phyloP scores from a whole-genome alignment of 2,888 invertebrate species.

The Caenorhabditis wallacei region DNA sequence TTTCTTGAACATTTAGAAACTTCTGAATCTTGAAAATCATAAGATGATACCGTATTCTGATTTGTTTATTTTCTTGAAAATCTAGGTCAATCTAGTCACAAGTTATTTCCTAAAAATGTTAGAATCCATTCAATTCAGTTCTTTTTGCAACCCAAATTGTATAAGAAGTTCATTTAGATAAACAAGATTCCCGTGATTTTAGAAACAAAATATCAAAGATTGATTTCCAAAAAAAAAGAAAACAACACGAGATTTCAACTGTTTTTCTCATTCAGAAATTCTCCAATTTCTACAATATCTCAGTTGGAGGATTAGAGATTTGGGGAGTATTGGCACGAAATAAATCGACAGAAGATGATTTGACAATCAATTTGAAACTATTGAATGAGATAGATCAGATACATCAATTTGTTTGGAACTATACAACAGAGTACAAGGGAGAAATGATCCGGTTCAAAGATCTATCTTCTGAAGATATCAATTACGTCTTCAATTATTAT shows the following conservation, averaged over 20 bases:
- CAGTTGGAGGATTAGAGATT: conserved; percentile 78
- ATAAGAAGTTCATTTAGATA: conserved; percentile 8
- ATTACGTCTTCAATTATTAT: conserved; percentile 74
- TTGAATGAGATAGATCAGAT: conserved; percentile 77
- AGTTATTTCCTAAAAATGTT: conserved; percentile 5
- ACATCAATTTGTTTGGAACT: conserved; percentile 72
- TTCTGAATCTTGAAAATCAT: too few species aligned
- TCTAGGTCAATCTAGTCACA: conserved; percentile 29
- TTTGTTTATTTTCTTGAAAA: background rate
- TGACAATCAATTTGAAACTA: conserved; percentile 69
- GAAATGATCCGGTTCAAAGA: conserved; percentile 67
- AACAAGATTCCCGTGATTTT: conserved; percentile 14
- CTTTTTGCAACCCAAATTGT: conserved; percentile 14
- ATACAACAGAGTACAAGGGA: conserved; percentile 55
- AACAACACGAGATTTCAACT: background rate
- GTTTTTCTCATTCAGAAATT: conserved; percentile 72
- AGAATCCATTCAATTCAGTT: background rate
- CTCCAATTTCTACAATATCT: conserved; percentile 78
- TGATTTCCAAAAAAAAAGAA: background rate
- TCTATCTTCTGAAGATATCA: conserved; percentile 67
- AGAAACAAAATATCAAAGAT: conserved; percentile 15
- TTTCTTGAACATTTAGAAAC: too few species aligned
- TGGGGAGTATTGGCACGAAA: conserved; percentile 78
- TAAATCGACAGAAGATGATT: conserved; percentile 53
- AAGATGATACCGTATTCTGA: background rate